Evolutionary conservation across 2,888 invertebrate species (phyloP).

Genomic region (Danaus chrysippus): DNA sequence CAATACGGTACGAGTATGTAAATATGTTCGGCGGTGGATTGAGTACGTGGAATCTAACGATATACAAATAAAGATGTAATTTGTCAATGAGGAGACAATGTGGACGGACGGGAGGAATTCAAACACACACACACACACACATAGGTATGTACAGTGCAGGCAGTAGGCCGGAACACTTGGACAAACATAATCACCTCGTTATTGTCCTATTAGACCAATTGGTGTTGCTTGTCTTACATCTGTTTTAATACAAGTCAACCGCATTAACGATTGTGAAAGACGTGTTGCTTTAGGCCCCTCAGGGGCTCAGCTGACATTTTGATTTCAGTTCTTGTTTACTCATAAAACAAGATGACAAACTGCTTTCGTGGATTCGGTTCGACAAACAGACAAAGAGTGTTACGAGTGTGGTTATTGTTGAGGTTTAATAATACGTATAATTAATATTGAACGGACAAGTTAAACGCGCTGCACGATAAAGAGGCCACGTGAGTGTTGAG

Average conservation of each 20-base stretch:
- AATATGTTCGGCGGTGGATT: slow-evolving; percentile 1
- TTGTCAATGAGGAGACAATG: slow-evolving; percentile 40
- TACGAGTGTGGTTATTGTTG: no score
- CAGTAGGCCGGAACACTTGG: slow-evolving; percentile 53
- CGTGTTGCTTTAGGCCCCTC: not conserved
- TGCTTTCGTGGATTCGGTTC: not conserved
- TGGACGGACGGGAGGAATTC: slow-evolving; percentile 26
- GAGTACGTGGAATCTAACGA: slow-evolving; percentile 43
- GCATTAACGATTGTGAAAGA: not conserved
- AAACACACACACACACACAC: slow-evolving; percentile 1
- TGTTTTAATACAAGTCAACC: slow-evolving; percentile 8
- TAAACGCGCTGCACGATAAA: slow-evolving; percentile 17
- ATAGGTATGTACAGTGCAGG: slow-evolving; percentile 40
- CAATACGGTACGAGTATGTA: not conserved
- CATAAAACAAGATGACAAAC: no score
- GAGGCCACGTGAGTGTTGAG: slow-evolving; percentile 25
- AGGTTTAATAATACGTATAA: not conserved
- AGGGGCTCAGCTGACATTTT: not conserved
- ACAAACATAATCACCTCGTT: slow-evolving; percentile 62
- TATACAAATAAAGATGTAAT: slow-evolving; percentile 48
- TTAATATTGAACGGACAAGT: not conserved
- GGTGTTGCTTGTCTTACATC: slow-evolving; percentile 23
- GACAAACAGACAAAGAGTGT: no score
- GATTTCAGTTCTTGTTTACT: no score
- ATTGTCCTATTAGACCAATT: slow-evolving; percentile 37